phyloP scores from a whole-genome alignment of 2,888 invertebrate genomes.

The Agonopterix subpropinquella region DNA sequence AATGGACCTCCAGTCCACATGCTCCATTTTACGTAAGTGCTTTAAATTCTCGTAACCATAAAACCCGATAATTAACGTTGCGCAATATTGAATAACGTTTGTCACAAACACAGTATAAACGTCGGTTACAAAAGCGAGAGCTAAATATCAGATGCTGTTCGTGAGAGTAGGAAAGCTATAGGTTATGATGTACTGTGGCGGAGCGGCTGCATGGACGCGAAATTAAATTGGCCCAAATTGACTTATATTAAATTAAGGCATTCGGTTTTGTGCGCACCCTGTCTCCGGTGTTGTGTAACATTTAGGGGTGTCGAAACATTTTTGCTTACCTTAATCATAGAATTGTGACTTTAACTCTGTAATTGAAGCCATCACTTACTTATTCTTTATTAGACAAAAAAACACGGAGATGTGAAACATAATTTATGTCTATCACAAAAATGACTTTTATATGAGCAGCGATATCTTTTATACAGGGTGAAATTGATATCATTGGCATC shows the following conservation, averaged over 20 bases:
- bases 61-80: slow-evolving; percentile 12
- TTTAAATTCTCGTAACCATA: slow-evolving; percentile 5
- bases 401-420: too few relatives aligned
- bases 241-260: slow-evolving; percentile 69
- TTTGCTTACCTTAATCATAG: too few relatives aligned
- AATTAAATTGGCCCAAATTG: slow-evolving; percentile 72
- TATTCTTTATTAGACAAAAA: too few relatives aligned
- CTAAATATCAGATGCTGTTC: not conserved
- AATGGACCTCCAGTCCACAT: not conserved
- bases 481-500: too few relatives aligned
- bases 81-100: slow-evolving; percentile 23
- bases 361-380: too few relatives aligned
- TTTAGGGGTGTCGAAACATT: slow-evolving; percentile 24
- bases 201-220: slow-evolving; percentile 53
- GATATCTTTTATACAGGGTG: too few relatives aligned
- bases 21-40: not conserved
- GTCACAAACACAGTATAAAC: slow-evolving; percentile 25
- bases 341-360: too few relatives aligned
- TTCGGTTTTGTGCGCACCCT: slow-evolving; percentile 61
- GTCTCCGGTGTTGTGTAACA: slow-evolving; percentile 26
- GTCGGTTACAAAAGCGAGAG: slow-evolving; percentile 22
- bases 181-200: slow-evolving; percentile 36
- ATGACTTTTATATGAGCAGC: too few relatives aligned
- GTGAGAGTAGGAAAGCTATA: slow-evolving; percentile 22
- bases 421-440: too few relatives aligned